These are phyloP conservation scores for Zoanthus solanderi DNA, from an alignment of 92 coral and sea anemone species.

Conservation along the genomic window DNA sequence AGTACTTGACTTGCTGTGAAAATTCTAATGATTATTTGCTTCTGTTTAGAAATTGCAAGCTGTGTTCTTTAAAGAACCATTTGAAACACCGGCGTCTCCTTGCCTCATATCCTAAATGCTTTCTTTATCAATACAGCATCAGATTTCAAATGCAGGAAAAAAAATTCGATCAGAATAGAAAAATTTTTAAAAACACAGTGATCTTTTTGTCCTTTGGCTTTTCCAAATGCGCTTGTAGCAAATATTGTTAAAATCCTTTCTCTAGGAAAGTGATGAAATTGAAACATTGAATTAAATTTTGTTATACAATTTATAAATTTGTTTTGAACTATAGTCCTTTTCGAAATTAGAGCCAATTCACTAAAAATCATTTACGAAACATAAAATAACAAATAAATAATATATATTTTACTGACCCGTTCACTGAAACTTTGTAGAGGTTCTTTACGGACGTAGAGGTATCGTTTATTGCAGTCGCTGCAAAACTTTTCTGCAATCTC, in stretches of 20 bases:
- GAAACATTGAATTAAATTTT: too few relatives aligned
- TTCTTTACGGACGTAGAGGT: constrained; percentile 82
- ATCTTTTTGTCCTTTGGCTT: background rate
- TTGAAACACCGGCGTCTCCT: background rate
- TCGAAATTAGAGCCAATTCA: background rate
- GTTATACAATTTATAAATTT: too few relatives aligned
- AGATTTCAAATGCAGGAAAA: background rate
- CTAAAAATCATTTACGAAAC: background rate
- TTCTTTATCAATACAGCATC: background rate
- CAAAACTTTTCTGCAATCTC: constrained; percentile 86
- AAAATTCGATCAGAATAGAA: background rate
- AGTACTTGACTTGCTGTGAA: too few relatives aligned
- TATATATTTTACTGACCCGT: constrained; percentile 51
- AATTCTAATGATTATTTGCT: too few relatives aligned
- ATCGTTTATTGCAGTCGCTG: constrained; percentile 83
- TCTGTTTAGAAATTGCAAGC: too few relatives aligned
- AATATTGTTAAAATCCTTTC: background rate
- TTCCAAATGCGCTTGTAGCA: background rate
- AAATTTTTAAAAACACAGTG: background rate
- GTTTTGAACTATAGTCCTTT: background rate
- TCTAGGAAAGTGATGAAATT: too few relatives aligned
- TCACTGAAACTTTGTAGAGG: constrained; percentile 82
- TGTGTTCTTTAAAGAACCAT: too few relatives aligned
- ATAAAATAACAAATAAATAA: background rate
- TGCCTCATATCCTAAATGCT: background rate